Evolutionary conservation across 2,888 invertebrate species (phyloP), one percentile per base, ranked within the genome.

Genomic region (Imbricaverruca yamaguchii): DNA sequence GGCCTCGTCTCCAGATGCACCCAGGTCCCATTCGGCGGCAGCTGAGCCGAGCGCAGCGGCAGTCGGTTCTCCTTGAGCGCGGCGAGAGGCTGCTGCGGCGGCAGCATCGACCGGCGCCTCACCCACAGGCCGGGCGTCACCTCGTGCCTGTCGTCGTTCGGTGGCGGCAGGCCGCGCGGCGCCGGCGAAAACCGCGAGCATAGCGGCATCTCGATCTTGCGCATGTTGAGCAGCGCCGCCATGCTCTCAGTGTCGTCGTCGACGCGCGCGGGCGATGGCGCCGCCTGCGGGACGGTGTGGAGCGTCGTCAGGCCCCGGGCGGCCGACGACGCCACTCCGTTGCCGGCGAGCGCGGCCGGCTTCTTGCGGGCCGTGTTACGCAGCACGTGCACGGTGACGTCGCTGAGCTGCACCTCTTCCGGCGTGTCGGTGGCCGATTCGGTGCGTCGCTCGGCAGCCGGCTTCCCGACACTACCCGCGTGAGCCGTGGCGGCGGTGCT

Each of bases 211-310:
- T 23, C 57, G 23, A 69, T 13, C 56, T 23, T 18, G 18, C 39
- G 53, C 25, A 69, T 39, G 25, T 74, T 81, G 81, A 61, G 74
- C 77, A 78, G 25, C 21, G 61, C 61, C 10, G 53, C 25, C 21
- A 25, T 18, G 65, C 55, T 25, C 13, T 21, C 57, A 69, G 81
- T 82, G 80, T 82, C 83, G 82, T 67, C 81, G 80, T 65, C 78
- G 80, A 63, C 81, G 81, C 23, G 61, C 61, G 61, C 13, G 18
- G 39, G 39, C 39, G 4, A 39, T 18, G 61, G 13, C 61, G 61
- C 15, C 18, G 0, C 7, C 61, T 18, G 13, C 18, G 12, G 23
- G 12, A 23, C 11, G 67, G 67, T 25, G 67, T 25, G 25, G 25
- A 12, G 67, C 67, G 11, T 23, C 67, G 67, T 4, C 13, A 23